These are phyloP conservation scores for Mormyrus lacerda DNA, from an alignment of 2,113 vertebrate genomes.

Conservation along the genomic window DNA sequence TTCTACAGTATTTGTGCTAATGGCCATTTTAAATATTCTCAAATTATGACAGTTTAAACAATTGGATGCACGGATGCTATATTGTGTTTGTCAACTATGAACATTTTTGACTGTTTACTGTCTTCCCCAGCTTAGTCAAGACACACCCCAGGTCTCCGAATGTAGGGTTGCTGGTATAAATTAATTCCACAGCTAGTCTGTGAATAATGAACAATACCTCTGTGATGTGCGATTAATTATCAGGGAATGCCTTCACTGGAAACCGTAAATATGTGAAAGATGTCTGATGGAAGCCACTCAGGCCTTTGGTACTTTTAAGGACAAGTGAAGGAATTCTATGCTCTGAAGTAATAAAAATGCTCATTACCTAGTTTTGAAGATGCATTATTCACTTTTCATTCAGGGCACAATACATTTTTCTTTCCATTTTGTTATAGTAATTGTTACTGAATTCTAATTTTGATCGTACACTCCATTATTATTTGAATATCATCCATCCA, in stretches of 20 bases:
- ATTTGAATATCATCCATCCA: not conserved
- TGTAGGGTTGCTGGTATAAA: not conserved
- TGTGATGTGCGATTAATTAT: slow-evolving; percentile 17
- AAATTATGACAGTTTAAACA: not conserved
- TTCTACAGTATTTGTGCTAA: not conserved
- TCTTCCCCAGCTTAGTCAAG: not conserved
- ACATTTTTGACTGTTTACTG: not conserved
- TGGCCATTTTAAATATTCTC: not conserved
- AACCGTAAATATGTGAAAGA: slow-evolving; percentile 9
- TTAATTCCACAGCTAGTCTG: not conserved
- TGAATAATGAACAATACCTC: slow-evolving; percentile 17
- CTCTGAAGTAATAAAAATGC: not conserved
- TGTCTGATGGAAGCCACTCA: slow-evolving; percentile 12
- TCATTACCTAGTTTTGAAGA: not conserved
- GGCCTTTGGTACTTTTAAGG: not conserved
- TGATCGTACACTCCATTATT: not conserved
- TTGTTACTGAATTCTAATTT: not conserved
- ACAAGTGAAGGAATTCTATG: not conserved
- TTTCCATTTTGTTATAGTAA: not conserved
- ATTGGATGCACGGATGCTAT: not conserved
- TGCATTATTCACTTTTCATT: slow-evolving; percentile 6
- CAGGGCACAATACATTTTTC: not conserved
- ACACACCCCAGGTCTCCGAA: not conserved
- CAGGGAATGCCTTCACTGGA: not conserved
- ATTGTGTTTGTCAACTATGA: not conserved